A percentile compares a stretch with the other conserved stretches of the same genome.
These are phyloP conservation scores for Crotalus helleri DNA, from an alignment of 2,113 vertebrate genomes.

Conservation along the genomic window DNA sequence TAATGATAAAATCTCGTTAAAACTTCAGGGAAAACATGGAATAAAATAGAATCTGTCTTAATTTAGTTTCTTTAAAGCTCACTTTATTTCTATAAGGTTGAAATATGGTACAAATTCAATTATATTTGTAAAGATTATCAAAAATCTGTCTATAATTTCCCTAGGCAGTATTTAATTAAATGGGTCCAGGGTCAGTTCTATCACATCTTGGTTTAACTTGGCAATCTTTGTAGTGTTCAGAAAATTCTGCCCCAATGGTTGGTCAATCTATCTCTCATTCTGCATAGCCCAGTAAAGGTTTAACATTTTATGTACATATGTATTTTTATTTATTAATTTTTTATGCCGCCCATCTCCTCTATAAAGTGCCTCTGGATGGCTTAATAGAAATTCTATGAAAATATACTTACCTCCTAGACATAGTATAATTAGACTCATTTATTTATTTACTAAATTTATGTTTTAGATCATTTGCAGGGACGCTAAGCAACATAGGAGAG, in stretches of 20 bases:
- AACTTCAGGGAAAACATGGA: not conserved
- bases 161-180: not conserved
- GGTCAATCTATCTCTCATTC: not conserved
- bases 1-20: not conserved
- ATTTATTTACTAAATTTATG: not conserved
- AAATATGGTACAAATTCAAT: not conserved
- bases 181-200: not conserved
- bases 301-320: not conserved
- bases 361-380: not conserved
- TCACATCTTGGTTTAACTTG: not conserved
- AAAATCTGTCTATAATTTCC: not conserved
- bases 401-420: not conserved
- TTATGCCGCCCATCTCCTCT: not conserved
- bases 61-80: not conserved
- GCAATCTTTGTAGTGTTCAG: not conserved
- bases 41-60: not conserved
- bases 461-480: not conserved
- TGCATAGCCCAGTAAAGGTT: not conserved
- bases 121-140: slow-evolving; percentile 11
- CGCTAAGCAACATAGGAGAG: not conserved
- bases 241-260: not conserved
- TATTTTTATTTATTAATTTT: not conserved
- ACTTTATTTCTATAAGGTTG: not conserved
- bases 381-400: not conserved
- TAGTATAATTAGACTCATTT: not conserved